These are phyloP conservation scores for Invenusta paracnida DNA, from an alignment of 2,888 invertebrate genomes.

Conservation along the genomic window DNA sequence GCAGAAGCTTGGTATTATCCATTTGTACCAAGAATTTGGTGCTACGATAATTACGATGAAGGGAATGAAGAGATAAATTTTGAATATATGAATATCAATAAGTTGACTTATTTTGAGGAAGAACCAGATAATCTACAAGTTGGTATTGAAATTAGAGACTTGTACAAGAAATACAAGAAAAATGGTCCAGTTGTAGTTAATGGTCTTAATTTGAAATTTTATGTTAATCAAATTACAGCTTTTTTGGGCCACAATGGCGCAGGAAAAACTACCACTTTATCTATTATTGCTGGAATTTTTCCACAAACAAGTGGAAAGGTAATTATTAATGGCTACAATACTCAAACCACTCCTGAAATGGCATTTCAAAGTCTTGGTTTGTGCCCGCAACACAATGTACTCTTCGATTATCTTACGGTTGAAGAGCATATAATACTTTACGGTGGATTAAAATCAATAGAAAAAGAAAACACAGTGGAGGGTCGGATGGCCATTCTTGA, in stretches of 20 bases:
- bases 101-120: conserved; percentile 59
- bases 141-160: conserved; percentile 72
- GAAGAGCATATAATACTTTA: conserved; percentile 53
- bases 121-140: conserved; percentile 63
- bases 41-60: neutral
- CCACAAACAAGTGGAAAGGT: conserved; percentile 74
- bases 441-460: neutral
- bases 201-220: conserved; percentile 71
- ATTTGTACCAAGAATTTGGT: neutral
- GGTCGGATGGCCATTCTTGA: neutral
- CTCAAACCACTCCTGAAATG: conserved; percentile 66
- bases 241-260: conserved; percentile 83
- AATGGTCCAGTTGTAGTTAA: conserved; percentile 65
- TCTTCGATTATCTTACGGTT: conserved; percentile 64
- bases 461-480: neutral
- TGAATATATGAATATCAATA: neutral
- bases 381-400: conserved; percentile 81
- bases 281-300: conserved; percentile 66
- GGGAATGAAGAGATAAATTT: neutral
- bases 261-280: conserved; percentile 48
- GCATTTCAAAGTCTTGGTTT: conserved; percentile 74
- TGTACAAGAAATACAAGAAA: conserved; percentile 64
- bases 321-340: conserved; percentile 70
- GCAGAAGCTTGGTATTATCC: conserved; percentile 42
- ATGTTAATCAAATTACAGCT: conserved; percentile 77